Evolutionary conservation across 2,797 vertebrate species (phyloP).

Genomic region (Macroramphosus scolopax): DNA sequence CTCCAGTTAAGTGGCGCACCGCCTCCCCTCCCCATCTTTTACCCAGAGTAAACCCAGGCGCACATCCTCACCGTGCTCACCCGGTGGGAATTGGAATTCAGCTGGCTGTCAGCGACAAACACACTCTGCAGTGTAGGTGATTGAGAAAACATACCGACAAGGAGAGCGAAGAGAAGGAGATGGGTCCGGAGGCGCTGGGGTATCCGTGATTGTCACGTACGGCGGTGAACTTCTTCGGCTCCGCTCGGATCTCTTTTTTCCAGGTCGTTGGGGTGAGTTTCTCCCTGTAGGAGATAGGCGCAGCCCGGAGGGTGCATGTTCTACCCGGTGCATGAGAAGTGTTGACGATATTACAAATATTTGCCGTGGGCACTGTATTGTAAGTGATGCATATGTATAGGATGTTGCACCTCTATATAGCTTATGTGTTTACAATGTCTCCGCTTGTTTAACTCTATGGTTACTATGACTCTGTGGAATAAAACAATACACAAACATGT

Average conservation of each 20-base stretch:
- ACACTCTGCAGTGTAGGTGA: constrained; percentile 49
- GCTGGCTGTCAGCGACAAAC: constrained; percentile 32
- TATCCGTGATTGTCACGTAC: constrained; percentile 68
- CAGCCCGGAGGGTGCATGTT: constrained; percentile 25
- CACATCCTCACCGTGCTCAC: constrained; percentile 45
- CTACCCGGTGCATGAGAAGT: constrained; percentile 10
- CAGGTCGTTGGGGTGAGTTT: constrained; percentile 73
- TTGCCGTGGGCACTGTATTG: constrained; percentile 2
- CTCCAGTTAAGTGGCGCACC: constrained; percentile 73
- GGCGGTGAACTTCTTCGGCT: constrained; percentile 68
- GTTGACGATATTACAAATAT: constrained; percentile 9
- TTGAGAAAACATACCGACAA: constrained; percentile 42
- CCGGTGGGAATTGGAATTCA: constrained; percentile 39
- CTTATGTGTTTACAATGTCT: no score
- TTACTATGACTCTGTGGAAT: no score
- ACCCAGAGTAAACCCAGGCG: constrained; percentile 60
- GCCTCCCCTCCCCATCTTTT: constrained; percentile 59
- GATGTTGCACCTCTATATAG: no score
- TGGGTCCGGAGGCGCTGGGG: constrained; percentile 67
- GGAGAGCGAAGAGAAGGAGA: constrained; percentile 59
- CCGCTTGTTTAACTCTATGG: no score
- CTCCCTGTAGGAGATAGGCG: constrained; percentile 29
- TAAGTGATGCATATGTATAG: no score
- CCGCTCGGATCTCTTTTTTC: constrained; percentile 57
- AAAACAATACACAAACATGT: no score